Conservation (phyloP, 2,888 invertebrate genomes). For the Dione juno region DNA sequence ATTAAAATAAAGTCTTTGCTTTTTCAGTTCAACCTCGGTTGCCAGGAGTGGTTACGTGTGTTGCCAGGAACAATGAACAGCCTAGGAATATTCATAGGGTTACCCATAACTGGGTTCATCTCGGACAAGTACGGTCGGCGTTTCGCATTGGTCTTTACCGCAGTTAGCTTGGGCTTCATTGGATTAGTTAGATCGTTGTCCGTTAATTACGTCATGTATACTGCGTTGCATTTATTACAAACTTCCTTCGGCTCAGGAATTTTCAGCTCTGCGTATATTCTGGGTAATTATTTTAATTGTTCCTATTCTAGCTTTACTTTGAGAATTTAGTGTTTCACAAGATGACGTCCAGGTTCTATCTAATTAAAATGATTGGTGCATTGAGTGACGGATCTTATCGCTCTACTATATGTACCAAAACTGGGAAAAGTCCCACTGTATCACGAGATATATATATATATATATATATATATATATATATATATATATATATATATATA, state of each 20-base stretch:
- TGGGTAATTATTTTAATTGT: constrained; percentile 44
- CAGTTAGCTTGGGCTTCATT: constrained; percentile 63
- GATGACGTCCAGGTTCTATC: no score
- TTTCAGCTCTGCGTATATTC: constrained; percentile 63
- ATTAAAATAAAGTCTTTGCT: neutral
- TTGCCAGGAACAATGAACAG: constrained; percentile 86
- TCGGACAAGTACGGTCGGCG: constrained; percentile 86
- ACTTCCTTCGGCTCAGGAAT: constrained; percentile 67
- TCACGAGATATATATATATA: no score
- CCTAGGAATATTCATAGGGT: constrained; percentile 84
- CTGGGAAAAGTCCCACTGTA: no score
- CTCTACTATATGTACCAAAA: no score
- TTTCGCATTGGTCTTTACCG: constrained; percentile 71
- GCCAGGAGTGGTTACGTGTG: constrained; percentile 85
- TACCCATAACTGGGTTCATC: constrained; percentile 83
- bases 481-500: no score
- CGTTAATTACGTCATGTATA: constrained; percentile 70
- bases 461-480: no score
- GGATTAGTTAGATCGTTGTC: constrained; percentile 78
- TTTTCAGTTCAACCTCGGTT: constrained; percentile 78
- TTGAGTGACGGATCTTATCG: no score
- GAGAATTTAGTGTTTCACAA: no score
- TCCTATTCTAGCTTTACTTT: neutral
- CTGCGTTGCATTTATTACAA: constrained; percentile 68
- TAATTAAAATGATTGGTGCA: no score